phyloP scores from a whole-genome alignment of 1,140 invertebrate genomes.

The Bactericera cockerelli region DNA sequence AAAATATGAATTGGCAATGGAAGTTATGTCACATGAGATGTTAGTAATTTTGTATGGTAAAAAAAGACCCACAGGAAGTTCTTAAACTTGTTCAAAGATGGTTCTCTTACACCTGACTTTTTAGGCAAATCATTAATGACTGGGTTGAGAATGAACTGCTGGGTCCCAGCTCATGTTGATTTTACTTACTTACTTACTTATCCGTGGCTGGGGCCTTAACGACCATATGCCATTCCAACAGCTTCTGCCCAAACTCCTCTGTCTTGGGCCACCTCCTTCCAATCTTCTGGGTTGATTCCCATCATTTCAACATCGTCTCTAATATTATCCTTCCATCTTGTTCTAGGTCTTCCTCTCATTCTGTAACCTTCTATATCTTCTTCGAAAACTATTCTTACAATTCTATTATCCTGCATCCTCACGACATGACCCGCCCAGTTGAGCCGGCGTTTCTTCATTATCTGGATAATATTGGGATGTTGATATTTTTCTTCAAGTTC shows the following conservation, averaged over 20 bases:
- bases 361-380: not conserved
- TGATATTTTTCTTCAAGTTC: conserved; percentile 3
- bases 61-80: too few species aligned
- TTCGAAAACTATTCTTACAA: conserved; percentile 4
- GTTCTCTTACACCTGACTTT: too few species aligned
- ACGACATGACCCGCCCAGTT: conserved; percentile 16
- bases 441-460: not conserved
- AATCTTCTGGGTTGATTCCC: conserved; percentile 3
- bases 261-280: not conserved
- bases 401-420: conserved; percentile 9
- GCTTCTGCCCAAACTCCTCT: not conserved
- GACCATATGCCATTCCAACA: not conserved
- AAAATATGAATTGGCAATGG: too few species aligned
- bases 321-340: conserved; percentile 15
- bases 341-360: conserved; percentile 13
- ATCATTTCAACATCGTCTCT: not conserved
- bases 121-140: too few species aligned
- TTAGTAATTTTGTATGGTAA: too few species aligned
- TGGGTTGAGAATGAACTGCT: too few species aligned
- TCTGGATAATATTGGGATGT: not conserved
- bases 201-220: not conserved
- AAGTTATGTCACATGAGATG: too few species aligned
- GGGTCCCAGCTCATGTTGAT: too few species aligned
- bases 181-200: not conserved
- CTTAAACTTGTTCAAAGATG: too few species aligned